Percentiles rank a stretch among this genome's conserved stretches.
phyloP scores from a whole-genome alignment of 2,113 vertebrate species.

The Myotis davidii region DNA sequence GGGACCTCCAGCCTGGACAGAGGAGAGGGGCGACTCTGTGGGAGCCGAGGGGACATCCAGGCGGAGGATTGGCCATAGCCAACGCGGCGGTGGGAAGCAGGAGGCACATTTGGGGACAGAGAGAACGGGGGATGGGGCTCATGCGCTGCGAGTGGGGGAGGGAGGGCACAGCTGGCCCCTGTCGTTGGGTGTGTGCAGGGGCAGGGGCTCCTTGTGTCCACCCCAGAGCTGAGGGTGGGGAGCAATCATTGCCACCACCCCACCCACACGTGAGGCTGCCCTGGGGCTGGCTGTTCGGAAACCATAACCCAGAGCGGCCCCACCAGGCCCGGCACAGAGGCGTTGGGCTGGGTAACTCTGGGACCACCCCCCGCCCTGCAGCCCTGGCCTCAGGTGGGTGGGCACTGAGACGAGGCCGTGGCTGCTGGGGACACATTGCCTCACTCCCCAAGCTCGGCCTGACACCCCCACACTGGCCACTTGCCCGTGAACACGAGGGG shows the following conservation, averaged over 20 bases:
- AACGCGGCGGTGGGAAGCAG: not conserved
- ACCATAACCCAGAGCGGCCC: not conserved
- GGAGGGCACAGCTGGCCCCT: not conserved
- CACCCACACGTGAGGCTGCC: not conserved
- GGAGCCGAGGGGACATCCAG: not conserved
- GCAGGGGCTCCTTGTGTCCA: not conserved
- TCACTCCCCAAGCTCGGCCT: not conserved
- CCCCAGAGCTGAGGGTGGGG: not conserved
- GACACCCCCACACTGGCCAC: not conserved
- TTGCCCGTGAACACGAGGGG: not conserved
- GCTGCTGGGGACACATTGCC: not conserved
- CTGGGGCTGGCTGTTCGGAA: not conserved
- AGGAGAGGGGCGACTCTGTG: not conserved
- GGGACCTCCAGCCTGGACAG: not conserved
- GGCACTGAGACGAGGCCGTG: not conserved
- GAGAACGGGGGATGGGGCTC: not conserved
- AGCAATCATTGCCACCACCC: not conserved
- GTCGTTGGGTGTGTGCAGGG: not conserved
- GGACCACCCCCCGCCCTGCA: not conserved
- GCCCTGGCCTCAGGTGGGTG: not conserved
- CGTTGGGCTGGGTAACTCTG: not conserved
- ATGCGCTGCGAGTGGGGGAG: fast-evolving
- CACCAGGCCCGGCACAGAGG: not conserved
- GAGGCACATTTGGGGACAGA: not conserved
- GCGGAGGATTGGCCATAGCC: not conserved